A percentile compares a stretch with the other conserved stretches of the same genome.
phyloP scores from a whole-genome alignment of 2,888 invertebrate genomes.

The Dicyrtoma fusca region DNA sequence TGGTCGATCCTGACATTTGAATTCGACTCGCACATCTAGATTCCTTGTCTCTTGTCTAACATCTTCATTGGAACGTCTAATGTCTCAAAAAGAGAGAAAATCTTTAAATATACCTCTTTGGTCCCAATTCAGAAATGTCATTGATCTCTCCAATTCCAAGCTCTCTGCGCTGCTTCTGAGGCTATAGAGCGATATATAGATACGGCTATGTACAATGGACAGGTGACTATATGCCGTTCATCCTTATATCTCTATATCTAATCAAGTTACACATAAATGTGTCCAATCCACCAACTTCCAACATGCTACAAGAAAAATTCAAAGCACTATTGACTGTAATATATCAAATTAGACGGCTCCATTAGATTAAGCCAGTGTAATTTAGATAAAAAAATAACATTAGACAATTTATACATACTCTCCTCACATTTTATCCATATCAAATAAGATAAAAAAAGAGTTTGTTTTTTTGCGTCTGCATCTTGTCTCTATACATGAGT shows the following conservation, averaged over 20 bases:
- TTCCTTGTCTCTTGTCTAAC: constrained; percentile 23
- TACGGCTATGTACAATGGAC: too few relatives aligned
- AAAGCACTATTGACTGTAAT: constrained; percentile 23
- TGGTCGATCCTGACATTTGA: constrained; percentile 48
- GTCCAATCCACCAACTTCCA: constrained; percentile 1
- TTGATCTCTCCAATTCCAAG: constrained; percentile 42
- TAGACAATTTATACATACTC: too few relatives aligned
- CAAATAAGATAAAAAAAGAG: too few relatives aligned
- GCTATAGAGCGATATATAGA: too few relatives aligned
- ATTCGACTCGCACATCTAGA: constrained; percentile 43
- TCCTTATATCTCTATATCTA: too few relatives aligned
- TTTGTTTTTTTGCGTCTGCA: too few relatives aligned
- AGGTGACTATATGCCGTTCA: too few relatives aligned
- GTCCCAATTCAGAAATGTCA: constrained; percentile 42
- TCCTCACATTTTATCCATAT: too few relatives aligned
- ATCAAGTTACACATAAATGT: background rate
- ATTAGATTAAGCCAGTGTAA: constrained; percentile 31
- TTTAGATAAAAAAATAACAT: constrained; percentile 5
- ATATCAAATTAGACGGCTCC: constrained; percentile 34
- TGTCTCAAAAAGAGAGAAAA: constrained; percentile 3
- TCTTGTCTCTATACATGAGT: too few relatives aligned
- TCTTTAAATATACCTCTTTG: background rate
- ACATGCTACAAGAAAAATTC: constrained; percentile 7
- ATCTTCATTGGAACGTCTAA: constrained; percentile 37
- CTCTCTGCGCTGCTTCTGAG: background rate